Conservation (phyloP, 2,888 invertebrate genomes). For the Meandrusa payeni region DNA sequence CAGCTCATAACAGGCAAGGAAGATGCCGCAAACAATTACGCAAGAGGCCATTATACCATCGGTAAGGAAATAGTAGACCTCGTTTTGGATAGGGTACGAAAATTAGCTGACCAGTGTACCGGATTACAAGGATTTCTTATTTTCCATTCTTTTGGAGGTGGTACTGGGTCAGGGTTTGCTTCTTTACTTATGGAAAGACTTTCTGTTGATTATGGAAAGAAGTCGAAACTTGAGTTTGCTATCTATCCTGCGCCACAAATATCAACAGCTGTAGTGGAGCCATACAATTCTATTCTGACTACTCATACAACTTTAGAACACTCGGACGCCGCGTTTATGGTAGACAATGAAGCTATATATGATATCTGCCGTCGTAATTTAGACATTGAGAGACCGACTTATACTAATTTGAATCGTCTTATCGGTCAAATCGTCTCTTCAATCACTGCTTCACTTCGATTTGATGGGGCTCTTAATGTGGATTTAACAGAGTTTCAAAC, state of each 20-base stretch:
- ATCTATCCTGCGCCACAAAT: constrained; percentile 95
- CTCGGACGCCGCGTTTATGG: constrained; percentile 95
- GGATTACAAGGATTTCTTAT: constrained; percentile 95
- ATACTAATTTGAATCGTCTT: constrained; percentile 96
- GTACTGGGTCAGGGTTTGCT: constrained; percentile 94
- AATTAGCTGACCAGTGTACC: constrained; percentile 93
- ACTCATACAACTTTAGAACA: constrained; percentile 94
- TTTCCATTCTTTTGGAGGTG: constrained; percentile 92
- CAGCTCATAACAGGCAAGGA: constrained; percentile 97
- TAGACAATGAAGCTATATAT: constrained; percentile 89
- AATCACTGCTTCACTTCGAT: constrained; percentile 94
- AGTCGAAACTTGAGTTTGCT: constrained; percentile 95
- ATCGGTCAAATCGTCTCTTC: constrained; percentile 97
- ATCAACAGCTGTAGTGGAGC: constrained; percentile 91
- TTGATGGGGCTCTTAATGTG: constrained; percentile 95
- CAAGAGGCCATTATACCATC: constrained; percentile 97
- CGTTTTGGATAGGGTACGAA: constrained; percentile 91
- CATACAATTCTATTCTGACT: constrained; percentile 94
- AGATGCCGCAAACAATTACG: constrained; percentile 98
- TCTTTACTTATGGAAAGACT: constrained; percentile 94
- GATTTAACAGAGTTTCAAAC: constrained; percentile 97
- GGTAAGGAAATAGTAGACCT: constrained; percentile 96
- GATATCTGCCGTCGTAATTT: constrained; percentile 92
- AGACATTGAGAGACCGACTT: constrained; percentile 94
- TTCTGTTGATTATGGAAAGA: constrained; percentile 94